Conservation (phyloP, 1,140 invertebrate species). For the Eubasilissa regina region DNA sequence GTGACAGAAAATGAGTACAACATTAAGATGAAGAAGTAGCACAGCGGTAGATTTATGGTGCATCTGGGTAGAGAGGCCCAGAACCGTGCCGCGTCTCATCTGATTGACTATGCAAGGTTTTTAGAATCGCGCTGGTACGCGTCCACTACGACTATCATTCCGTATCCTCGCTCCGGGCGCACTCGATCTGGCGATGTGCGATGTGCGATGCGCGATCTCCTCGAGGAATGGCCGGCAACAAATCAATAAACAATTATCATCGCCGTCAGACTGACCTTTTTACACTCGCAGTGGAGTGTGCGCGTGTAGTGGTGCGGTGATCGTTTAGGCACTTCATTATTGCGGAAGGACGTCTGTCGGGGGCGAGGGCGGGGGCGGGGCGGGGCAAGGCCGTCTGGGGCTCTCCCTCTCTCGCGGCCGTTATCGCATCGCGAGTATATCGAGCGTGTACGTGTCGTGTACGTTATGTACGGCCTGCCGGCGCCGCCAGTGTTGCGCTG, state of each 20-base stretch:
- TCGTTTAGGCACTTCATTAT: conserved; percentile 32
- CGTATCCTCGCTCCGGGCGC: too few relatives aligned
- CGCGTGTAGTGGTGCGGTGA: conserved; percentile 3
- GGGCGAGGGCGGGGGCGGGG: background rate
- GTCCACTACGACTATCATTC: too few relatives aligned
- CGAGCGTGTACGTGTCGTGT: conserved; percentile 6
- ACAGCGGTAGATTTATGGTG: too few relatives aligned
- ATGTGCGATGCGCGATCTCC: too few relatives aligned
- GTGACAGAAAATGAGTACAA: too few relatives aligned
- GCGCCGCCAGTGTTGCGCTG: too few relatives aligned
- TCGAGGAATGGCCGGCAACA: background rate
- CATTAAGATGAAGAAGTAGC: too few relatives aligned
- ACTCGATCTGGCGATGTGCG: too few relatives aligned
- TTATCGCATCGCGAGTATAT: conserved; percentile 38
- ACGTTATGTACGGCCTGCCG: background rate
- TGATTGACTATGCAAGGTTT: too few relatives aligned
- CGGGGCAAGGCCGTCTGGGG: conserved; percentile 56
- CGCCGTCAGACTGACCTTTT: conserved; percentile 20
- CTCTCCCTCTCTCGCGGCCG: conserved; percentile 46
- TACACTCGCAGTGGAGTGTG: background rate
- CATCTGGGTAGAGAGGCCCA: too few relatives aligned
- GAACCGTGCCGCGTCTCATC: too few relatives aligned
- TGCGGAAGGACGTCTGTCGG: conserved; percentile 23
- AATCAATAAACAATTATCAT: conserved; percentile 28
- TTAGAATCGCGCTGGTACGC: too few relatives aligned